Conservation (phyloP, 2,888 invertebrate species). For the Dugesia japonica region DNA sequence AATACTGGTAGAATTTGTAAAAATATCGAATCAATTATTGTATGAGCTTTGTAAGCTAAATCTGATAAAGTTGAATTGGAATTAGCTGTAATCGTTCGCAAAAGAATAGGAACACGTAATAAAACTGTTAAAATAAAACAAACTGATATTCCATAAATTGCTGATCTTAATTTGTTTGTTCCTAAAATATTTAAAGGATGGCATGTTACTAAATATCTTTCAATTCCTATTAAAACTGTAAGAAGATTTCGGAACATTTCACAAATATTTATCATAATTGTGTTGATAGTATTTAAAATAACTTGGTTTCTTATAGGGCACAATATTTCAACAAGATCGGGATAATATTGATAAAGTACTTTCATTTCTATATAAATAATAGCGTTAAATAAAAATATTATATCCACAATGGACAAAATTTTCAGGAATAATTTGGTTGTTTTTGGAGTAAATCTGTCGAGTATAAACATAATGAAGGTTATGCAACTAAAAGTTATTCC, state of each 20-base stretch:
- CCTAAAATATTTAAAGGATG: conserved; percentile 30
- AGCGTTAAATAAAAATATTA: conserved; percentile 3
- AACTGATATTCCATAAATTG: conserved; percentile 20
- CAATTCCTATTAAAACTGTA: conserved; percentile 30
- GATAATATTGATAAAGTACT: conserved; percentile 20
- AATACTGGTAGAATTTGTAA: conserved; percentile 26
- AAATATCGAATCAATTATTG: conserved; percentile 29
- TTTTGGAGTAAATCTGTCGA: conserved; percentile 32
- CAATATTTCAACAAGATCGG: not conserved
- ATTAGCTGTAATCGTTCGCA: not conserved
- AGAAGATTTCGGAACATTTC: conserved; percentile 33
- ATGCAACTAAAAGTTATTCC: conserved; percentile 26
- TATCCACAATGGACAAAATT: conserved; percentile 23
- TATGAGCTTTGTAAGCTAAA: conserved; percentile 21
- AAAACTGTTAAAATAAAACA: not conserved
- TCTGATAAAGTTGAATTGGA: conserved; percentile 4
- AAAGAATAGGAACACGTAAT: conserved; percentile 23
- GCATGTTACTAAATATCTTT: conserved; percentile 31
- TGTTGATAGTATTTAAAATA: not conserved
- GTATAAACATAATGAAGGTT: conserved; percentile 26
- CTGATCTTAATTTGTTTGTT: conserved; percentile 21
- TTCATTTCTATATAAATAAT: conserved; percentile 25
- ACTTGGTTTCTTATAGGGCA: not conserved
- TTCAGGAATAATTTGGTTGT: conserved; percentile 31
- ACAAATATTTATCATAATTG: conserved; percentile 24